These are phyloP conservation scores for Brachynemurus nebulosus DNA, from an alignment of 2,888 invertebrate genomes.

Conservation along the genomic window DNA sequence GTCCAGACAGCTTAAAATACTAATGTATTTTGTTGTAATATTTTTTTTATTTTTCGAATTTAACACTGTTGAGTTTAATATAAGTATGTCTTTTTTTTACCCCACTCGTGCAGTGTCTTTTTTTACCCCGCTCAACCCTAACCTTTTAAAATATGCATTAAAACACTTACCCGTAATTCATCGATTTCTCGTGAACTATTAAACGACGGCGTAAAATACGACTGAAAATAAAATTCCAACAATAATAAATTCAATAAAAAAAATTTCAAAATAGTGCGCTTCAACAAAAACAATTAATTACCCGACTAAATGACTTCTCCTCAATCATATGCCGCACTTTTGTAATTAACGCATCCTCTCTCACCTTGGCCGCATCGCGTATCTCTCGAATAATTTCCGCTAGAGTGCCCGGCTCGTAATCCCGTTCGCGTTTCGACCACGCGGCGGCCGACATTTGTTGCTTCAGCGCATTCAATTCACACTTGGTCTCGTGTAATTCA, in stretches of 20 bases:
- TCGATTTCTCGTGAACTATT: slow-evolving; percentile 2
- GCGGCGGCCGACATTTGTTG: slow-evolving; percentile 25
- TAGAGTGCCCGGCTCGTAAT: slow-evolving; percentile 58
- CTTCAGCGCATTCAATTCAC: slow-evolving; percentile 35
- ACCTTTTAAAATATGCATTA: too few relatives aligned
- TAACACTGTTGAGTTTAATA: too few relatives aligned
- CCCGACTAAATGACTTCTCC: slow-evolving; percentile 34
- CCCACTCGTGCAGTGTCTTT: too few relatives aligned
- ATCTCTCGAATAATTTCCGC: slow-evolving; percentile 60
- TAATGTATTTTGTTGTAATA: too few relatives aligned
- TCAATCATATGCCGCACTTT: slow-evolving; percentile 44
- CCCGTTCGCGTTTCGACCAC: slow-evolving; percentile 26
- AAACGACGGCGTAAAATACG: not conserved
- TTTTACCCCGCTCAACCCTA: too few relatives aligned
- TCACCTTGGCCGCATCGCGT: slow-evolving; percentile 53
- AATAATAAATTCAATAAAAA: not conserved
- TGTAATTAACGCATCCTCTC: slow-evolving; percentile 56
- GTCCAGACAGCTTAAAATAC: too few relatives aligned
- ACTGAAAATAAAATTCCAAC: not conserved
- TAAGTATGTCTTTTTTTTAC: too few relatives aligned
- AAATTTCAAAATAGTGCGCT: not conserved
- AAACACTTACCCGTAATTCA: slow-evolving; percentile 4
- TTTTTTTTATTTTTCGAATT: too few relatives aligned
- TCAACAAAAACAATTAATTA: too few relatives aligned
- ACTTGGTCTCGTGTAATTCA: slow-evolving; percentile 60